A percentile compares a stretch with the other conserved stretches of the same genome.
phyloP scores from a whole-genome alignment of 1,140 invertebrate genomes.

The Scaptomyza montana region DNA sequence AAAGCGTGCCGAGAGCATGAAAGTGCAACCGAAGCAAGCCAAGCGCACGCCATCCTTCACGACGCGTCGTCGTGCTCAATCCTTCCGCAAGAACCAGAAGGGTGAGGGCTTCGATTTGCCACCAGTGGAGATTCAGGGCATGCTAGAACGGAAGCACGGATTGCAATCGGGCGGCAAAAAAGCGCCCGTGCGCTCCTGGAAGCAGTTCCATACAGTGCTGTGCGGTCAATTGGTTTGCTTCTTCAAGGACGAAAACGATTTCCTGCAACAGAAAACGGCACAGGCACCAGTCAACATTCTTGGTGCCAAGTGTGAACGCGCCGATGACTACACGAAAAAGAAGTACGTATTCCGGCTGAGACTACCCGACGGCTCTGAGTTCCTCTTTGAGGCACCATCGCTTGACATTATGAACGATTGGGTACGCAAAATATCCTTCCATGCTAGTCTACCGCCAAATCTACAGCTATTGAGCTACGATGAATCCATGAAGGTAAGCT shows the following conservation, averaged over 20 bases:
- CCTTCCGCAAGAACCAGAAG: slow-evolving; percentile 91
- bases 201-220: slow-evolving; percentile 96
- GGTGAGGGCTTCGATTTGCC: slow-evolving; percentile 91
- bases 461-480: slow-evolving; percentile 94
- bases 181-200: slow-evolving; percentile 97
- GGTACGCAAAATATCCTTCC: slow-evolving; percentile 97
- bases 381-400: slow-evolving; percentile 91
- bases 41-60: slow-evolving; percentile 98
- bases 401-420: slow-evolving; percentile 94
- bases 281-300: slow-evolving; percentile 95
- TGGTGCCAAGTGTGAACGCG: slow-evolving; percentile 91
- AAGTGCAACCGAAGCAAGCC: slow-evolving; percentile 88
- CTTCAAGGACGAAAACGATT: slow-evolving; percentile 98
- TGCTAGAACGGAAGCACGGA: slow-evolving; percentile 97
- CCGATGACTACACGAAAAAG: slow-evolving; percentile 97
- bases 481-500: slow-evolving; percentile 84
- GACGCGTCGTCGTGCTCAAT: slow-evolving; percentile 93
- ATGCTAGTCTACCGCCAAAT: slow-evolving; percentile 94
- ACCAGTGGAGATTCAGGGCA: slow-evolving; percentile 95
- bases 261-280: slow-evolving; percentile 93
- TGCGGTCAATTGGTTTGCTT: slow-evolving; percentile 98
- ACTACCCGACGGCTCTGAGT: slow-evolving; percentile 96
- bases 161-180: slow-evolving; percentile 96
- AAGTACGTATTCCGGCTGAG: slow-evolving; percentile 96
- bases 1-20: slow-evolving; percentile 95